Percentiles rank a stretch among this genome's conserved stretches.
Evolutionary conservation across 1,140 invertebrate species (phyloP).

Genomic region (Trichoplusia ni): DNA sequence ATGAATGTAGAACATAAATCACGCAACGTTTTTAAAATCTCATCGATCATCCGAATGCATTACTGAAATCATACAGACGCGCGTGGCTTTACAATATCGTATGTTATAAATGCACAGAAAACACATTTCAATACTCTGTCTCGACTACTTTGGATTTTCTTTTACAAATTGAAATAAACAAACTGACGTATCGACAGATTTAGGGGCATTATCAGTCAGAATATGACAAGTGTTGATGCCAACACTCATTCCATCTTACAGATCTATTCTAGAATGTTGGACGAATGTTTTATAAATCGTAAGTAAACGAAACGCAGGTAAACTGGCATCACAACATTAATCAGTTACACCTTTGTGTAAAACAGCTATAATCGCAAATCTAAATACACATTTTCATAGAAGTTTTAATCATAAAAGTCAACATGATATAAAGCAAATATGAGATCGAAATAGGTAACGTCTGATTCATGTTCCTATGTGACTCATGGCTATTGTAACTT

Average conservation of each 20-base stretch:
- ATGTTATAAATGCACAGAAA: not conserved
- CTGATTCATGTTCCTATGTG: constrained; percentile 4
- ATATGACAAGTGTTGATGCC: not conserved
- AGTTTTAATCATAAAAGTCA: constrained; percentile 22
- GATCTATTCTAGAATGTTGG: not conserved
- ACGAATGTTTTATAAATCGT: not conserved
- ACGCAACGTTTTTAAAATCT: constrained; percentile 2
- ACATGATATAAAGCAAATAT: constrained; percentile 19
- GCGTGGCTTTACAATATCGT: not conserved
- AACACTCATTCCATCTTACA: not conserved
- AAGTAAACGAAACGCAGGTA: not conserved
- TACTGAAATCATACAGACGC: constrained; percentile 5
- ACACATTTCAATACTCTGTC: constrained; percentile 1
- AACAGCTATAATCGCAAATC: no score
- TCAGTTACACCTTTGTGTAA: no score
- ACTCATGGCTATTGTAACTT: constrained; percentile 3
- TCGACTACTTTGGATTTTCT: not conserved
- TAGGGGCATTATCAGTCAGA: not conserved
- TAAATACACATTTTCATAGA: not conserved
- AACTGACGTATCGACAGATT: not conserved
- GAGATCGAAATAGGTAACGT: not conserved
- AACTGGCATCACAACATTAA: not conserved
- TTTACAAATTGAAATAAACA: not conserved
- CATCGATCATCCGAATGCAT: constrained; percentile 13
- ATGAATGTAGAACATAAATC: no score